Conservation (phyloP, 2,113 vertebrate genomes). For the Catharus minimus region DNA sequence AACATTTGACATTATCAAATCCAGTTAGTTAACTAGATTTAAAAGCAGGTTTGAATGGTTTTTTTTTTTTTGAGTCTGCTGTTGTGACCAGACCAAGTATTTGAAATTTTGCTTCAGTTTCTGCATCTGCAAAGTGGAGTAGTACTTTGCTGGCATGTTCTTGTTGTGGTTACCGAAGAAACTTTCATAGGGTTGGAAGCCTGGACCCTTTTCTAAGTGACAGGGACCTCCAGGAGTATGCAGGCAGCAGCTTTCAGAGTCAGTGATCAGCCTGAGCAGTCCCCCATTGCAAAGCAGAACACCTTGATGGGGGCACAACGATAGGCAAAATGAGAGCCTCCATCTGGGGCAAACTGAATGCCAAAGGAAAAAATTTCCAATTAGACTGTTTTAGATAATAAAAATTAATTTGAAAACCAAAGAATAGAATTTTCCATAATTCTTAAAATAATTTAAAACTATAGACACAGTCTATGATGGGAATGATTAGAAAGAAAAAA, state of each 20-base stretch:
- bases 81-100: neutral
- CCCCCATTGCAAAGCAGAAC: neutral
- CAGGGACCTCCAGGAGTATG: neutral
- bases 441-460: neutral
- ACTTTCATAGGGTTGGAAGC: neutral
- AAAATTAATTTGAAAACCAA: neutral
- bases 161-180: neutral
- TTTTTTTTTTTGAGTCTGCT: neutral
- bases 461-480: fast-evolving
- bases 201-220: neutral
- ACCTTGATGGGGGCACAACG: fast-evolving
- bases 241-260: neutral
- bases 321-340: neutral
- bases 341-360: neutral
- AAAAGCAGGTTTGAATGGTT: neutral
- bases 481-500: neutral
- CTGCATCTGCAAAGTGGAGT: neutral
- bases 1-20: neutral
- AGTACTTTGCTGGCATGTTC: neutral
- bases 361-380: fast-evolving
- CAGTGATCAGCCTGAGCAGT: neutral
- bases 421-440: fast-evolving
- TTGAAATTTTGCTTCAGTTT: neutral
- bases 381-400: neutral
- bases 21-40: neutral